Evolutionary conservation across 2,113 vertebrate genomes (phyloP).

Genomic region (Campylomormyrus tamandua): DNA sequence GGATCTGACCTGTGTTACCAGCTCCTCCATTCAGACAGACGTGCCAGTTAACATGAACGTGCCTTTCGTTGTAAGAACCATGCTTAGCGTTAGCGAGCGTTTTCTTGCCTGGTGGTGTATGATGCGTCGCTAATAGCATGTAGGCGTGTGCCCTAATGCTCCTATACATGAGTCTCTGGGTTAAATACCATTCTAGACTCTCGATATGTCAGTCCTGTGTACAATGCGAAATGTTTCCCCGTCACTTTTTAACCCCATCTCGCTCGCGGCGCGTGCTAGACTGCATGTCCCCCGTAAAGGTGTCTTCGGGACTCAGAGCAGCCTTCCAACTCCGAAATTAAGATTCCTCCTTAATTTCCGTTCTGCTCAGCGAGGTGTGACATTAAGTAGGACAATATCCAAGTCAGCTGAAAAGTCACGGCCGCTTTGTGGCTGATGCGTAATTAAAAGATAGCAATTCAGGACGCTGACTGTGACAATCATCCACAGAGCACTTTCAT

Average conservation of each 20-base stretch:
- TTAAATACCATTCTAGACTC: background rate
- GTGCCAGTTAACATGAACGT: background rate
- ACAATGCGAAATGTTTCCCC: background rate
- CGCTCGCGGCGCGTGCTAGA: background rate
- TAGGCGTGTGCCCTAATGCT: background rate
- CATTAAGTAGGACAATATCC: constrained; percentile 23
- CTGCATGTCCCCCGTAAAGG: constrained; percentile 21
- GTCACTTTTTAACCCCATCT: background rate
- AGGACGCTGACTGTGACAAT: background rate
- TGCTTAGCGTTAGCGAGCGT: background rate
- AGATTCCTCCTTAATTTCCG: constrained; percentile 13
- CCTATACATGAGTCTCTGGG: background rate
- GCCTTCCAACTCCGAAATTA: constrained; percentile 22
- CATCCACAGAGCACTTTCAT: background rate
- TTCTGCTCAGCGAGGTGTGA: constrained; percentile 33
- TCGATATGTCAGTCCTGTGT: background rate
- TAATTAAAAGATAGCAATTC: constrained; percentile 50
- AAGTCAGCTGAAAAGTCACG: constrained; percentile 16
- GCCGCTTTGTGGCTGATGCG: constrained; percentile 4
- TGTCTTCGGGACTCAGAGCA: constrained; percentile 8
- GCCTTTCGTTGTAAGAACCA: background rate
- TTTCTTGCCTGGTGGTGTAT: background rate
- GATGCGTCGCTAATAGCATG: background rate
- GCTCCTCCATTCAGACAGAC: background rate
- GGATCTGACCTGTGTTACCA: background rate